Percentiles rank a stretch among this genome's conserved stretches.
phyloP scores from a whole-genome alignment of 2,797 vertebrate genomes.

The Malacoctenus gilli region DNA sequence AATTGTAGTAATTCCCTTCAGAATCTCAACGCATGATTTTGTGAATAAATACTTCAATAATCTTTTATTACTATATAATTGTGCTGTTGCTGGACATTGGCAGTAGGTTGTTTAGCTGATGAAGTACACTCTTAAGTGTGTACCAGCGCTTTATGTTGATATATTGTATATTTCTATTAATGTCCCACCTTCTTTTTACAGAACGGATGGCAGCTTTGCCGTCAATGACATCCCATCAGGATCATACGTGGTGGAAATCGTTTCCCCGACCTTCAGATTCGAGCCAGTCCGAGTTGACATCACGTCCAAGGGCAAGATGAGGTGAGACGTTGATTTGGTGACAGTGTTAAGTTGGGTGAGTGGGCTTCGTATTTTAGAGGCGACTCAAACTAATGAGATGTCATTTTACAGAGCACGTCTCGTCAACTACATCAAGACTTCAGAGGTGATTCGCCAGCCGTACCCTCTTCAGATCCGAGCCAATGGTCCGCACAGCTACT shows the following conservation, averaged over 20 bases:
- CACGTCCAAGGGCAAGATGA: conserved; percentile 99
- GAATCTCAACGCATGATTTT: too few relatives aligned
- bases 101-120: too few relatives aligned
- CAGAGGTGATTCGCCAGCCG: conserved; percentile 92
- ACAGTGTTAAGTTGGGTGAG: background rate
- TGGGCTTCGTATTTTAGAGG: background rate
- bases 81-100: too few relatives aligned
- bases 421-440: conserved; percentile 97
- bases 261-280: conserved; percentile 91
- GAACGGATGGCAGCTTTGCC: conserved; percentile 97
- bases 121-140: too few relatives aligned
- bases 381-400: background rate
- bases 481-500: conserved; percentile 90
- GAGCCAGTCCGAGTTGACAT: conserved; percentile 96
- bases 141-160: too few relatives aligned
- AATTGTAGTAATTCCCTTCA: too few relatives aligned
- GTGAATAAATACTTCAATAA: too few relatives aligned
- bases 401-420: conserved; percentile 86
- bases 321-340: conserved; percentile 75
- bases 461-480: conserved; percentile 96
- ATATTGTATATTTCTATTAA: too few relatives aligned
- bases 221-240: conserved; percentile 97
- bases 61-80: too few relatives aligned
- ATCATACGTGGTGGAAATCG: conserved; percentile 94
- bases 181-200: too few relatives aligned